These are phyloP conservation scores for Poeciliopsis paucimaculata DNA, from an alignment of 2,797 vertebrate genomes.

Conservation along the genomic window DNA sequence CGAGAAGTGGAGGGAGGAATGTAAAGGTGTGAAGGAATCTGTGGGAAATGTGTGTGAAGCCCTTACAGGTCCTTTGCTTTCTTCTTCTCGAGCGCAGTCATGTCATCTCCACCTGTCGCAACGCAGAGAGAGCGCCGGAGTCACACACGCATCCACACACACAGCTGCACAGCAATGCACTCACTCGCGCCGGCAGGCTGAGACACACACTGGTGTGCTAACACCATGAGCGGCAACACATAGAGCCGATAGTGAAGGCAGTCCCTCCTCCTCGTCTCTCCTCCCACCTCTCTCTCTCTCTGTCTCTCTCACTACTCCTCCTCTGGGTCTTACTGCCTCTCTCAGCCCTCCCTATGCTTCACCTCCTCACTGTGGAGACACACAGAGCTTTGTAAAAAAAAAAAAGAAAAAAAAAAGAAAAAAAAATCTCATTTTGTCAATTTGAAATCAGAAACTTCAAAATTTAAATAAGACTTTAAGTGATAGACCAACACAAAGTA, in stretches of 20 bases:
- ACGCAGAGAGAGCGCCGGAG: conserved; percentile 67
- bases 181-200: conserved; percentile 59
- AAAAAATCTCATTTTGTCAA: not conserved
- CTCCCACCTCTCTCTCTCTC: conserved; percentile 41
- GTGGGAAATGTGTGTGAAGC: conserved; percentile 39
- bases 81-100: conserved; percentile 77
- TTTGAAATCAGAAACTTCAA: not conserved
- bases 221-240: conserved; percentile 59
- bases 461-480: not conserved
- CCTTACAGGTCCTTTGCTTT: conserved; percentile 81
- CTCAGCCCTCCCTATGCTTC: conserved; percentile 29
- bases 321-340: conserved; percentile 75
- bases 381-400: not conserved
- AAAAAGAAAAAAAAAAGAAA: too few species aligned
- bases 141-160: conserved; percentile 68
- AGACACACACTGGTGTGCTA: conserved; percentile 65
- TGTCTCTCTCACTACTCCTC: conserved; percentile 51
- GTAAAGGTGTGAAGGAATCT: conserved; percentile 49
- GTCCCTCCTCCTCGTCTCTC: conserved; percentile 68
- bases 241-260: conserved; percentile 57
- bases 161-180: conserved; percentile 50
- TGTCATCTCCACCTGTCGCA: conserved; percentile 79
- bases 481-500: not conserved
- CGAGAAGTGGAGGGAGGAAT: conserved; percentile 51
- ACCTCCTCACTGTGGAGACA: conserved; percentile 24